These are phyloP conservation scores for Acanthococcus lagerstroemiae DNA, from an alignment of 2,888 invertebrate genomes.

Conservation along the genomic window DNA sequence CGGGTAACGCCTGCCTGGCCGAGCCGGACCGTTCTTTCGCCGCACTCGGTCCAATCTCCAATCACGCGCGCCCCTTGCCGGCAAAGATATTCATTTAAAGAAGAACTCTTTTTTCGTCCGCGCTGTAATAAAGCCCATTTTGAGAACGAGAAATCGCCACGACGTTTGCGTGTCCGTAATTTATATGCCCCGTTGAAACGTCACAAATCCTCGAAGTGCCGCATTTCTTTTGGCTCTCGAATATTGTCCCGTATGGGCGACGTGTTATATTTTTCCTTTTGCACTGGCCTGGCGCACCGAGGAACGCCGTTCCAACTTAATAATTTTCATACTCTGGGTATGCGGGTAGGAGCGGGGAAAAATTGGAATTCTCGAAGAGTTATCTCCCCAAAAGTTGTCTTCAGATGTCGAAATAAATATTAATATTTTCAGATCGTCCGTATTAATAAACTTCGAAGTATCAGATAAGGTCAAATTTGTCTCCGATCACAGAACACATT, in stretches of 20 bases:
- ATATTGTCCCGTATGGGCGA: background rate
- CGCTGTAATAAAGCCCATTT: conserved; percentile 22
- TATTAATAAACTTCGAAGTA: too few relatives aligned
- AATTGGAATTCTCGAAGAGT: too few relatives aligned
- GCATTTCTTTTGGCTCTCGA: conserved; percentile 5
- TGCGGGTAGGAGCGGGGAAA: too few relatives aligned
- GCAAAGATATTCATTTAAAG: conserved; percentile 22
- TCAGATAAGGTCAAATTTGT: too few relatives aligned
- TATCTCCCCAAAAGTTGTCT: too few relatives aligned
- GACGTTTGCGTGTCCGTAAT: conserved; percentile 27
- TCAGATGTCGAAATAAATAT: too few relatives aligned
- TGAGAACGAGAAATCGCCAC: conserved; percentile 18
- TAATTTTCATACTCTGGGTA: too few relatives aligned
- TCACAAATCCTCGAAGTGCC: conserved; percentile 25
- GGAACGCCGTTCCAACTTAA: too few relatives aligned
- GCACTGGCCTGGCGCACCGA: background rate
- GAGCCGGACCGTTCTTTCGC: conserved; percentile 21
- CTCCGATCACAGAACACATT: too few relatives aligned
- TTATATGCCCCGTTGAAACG: conserved; percentile 22
- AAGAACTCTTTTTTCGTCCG: conserved; percentile 2
- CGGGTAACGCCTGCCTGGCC: conserved; percentile 17
- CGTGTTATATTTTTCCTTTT: background rate
- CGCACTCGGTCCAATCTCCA: background rate
- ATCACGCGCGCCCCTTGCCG: background rate
- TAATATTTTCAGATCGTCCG: too few relatives aligned